Evolutionary conservation across 2,888 invertebrate species (phyloP).

Genomic region (Mechanitis mazaeus): DNA sequence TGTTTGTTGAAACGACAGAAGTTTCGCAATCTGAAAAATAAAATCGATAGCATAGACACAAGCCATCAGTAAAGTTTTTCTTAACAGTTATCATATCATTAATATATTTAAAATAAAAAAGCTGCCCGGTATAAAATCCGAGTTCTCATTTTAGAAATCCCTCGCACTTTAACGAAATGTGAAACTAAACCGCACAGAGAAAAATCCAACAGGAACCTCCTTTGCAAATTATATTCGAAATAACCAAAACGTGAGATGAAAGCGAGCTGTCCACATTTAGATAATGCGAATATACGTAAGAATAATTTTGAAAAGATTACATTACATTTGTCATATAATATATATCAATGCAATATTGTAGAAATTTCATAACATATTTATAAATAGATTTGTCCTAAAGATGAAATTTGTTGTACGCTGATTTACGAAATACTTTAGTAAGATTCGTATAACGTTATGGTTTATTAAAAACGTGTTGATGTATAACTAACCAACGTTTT

Average conservation of each 20-base stretch:
- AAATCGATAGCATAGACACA: no score
- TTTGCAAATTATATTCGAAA: constrained; percentile 69
- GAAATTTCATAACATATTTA: not conserved
- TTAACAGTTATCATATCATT: no score
- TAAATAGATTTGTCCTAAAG: constrained; percentile 27
- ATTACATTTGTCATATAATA: constrained; percentile 16
- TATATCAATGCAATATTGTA: not conserved
- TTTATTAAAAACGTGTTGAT: constrained; percentile 41
- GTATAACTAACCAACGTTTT: constrained; percentile 13
- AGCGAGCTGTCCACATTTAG: constrained; percentile 60
- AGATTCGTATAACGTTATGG: constrained; percentile 45
- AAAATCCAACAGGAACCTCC: constrained; percentile 55
- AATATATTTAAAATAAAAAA: no score
- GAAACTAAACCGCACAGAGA: constrained; percentile 34
- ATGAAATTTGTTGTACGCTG: constrained; percentile 27
- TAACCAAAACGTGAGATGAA: constrained; percentile 62
- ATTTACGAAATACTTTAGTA: constrained; percentile 45
- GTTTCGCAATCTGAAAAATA: no score
- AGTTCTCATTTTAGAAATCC: constrained; percentile 25
- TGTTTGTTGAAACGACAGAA: no score
- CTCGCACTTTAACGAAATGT: constrained; percentile 30
- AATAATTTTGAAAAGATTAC: constrained; percentile 15
- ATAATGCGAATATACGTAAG: constrained; percentile 55
- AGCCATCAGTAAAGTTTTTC: no score
- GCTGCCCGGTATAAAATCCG: constrained; percentile 6